Conservation (phyloP, 2,888 invertebrate genomes). For the Drosophila testacea region DNA sequence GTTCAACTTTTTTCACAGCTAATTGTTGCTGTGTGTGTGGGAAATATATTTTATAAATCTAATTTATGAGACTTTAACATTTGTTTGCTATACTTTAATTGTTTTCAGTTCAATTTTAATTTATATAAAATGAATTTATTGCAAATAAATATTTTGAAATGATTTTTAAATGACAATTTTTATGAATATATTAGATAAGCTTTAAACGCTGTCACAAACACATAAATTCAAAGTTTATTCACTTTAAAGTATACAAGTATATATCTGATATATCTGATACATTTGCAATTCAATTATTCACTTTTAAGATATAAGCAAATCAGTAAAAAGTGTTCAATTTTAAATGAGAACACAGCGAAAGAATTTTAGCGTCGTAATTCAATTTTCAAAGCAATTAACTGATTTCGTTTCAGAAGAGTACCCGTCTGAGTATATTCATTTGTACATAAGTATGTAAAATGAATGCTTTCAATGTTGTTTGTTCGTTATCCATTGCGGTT, state of each 20-base stretch:
- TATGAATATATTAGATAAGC: conserved; percentile 22
- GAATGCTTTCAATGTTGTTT: conserved; percentile 12
- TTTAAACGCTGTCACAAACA: background rate
- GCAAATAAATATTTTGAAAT: conserved; percentile 14
- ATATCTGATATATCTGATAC: conserved; percentile 2
- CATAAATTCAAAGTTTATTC: conserved; percentile 44
- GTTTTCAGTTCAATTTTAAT: background rate
- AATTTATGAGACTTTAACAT: conserved; percentile 3
- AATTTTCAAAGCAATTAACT: conserved; percentile 38
- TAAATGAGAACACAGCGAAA: conserved; percentile 27
- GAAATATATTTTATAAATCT: background rate
- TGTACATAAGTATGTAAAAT: conserved; percentile 22
- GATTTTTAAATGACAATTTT: conserved; percentile 1
- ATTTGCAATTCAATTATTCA: conserved; percentile 41
- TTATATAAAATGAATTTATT: conserved; percentile 7
- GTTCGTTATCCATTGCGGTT: conserved; percentile 19
- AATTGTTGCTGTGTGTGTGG: conserved; percentile 21
- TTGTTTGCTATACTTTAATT: conserved; percentile 21
- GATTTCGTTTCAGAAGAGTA: background rate
- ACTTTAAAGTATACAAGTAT: conserved; percentile 18
- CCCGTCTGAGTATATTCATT: background rate
- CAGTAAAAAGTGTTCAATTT: conserved; percentile 9
- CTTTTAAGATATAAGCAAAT: conserved; percentile 14
- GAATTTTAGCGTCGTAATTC: conserved; percentile 15
- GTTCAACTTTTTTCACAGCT: background rate